Conservation (phyloP, 2,797 vertebrate species). For the Liasis olivaceus region DNA sequence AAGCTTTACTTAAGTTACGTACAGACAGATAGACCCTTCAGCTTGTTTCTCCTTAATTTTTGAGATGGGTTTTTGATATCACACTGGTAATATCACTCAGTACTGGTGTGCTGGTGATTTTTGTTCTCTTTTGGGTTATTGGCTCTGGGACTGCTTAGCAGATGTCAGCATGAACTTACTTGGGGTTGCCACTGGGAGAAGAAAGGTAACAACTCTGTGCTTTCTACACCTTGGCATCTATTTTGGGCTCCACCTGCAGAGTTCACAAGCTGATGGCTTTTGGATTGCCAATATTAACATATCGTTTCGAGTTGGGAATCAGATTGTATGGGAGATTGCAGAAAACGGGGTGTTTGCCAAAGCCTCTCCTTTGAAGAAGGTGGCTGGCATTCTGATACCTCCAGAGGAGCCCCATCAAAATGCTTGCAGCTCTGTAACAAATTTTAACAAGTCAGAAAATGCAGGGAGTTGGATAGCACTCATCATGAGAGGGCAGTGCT, state of each 20-base stretch:
- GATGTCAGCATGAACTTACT: slow-evolving; percentile 51
- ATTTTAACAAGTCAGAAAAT: slow-evolving; percentile 36
- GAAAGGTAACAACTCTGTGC: slow-evolving; percentile 17
- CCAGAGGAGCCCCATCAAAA: slow-evolving; percentile 26
- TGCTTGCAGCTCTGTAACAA: slow-evolving; percentile 48
- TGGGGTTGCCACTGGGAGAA: slow-evolving; percentile 11
- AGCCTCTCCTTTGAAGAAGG: slow-evolving; percentile 47
- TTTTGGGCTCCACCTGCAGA: slow-evolving; percentile 45
- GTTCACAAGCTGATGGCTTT: slow-evolving; percentile 26
- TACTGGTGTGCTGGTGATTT: slow-evolving; percentile 33
- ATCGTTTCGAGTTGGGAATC: slow-evolving; percentile 54
- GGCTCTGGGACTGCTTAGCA: slow-evolving; percentile 14
- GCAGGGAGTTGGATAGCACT: slow-evolving; percentile 24
- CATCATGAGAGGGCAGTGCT: slow-evolving; percentile 43
- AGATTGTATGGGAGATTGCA: slow-evolving; percentile 49
- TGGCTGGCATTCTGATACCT: slow-evolving; percentile 46
- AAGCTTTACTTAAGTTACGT: not conserved
- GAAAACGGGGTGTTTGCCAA: slow-evolving; percentile 52
- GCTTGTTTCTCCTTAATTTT: slow-evolving; percentile 30
- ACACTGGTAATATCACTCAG: slow-evolving; percentile 31
- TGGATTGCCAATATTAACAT: slow-evolving; percentile 64
- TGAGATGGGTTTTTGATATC: slow-evolving; percentile 23
- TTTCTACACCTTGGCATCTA: slow-evolving; percentile 42
- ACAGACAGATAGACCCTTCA: slow-evolving; percentile 40
- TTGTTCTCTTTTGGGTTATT: not conserved